Conservation (phyloP, 1,140 invertebrate species). For the Lordiphosa collinella region DNA sequence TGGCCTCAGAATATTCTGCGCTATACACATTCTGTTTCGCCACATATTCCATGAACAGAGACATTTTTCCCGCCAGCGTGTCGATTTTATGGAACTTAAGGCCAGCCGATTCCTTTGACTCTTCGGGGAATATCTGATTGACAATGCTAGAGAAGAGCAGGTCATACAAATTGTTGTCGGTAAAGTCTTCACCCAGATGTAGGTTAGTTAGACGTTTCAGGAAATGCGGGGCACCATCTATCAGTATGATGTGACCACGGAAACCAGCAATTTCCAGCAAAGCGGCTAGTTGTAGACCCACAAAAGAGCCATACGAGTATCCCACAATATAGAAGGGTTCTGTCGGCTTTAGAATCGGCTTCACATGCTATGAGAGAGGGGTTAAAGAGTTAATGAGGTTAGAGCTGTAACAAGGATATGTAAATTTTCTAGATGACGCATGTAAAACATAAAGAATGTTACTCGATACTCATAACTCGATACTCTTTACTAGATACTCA, state of each 20-base stretch:
- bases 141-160: conserved; percentile 81
- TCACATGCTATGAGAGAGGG: conserved; percentile 72
- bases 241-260: conserved; percentile 81
- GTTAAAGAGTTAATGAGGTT: not conserved
- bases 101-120: conserved; percentile 81
- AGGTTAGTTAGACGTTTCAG: conserved; percentile 80
- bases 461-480: too few species aligned
- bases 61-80: conserved; percentile 49
- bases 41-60: conserved; percentile 58
- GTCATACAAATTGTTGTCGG: conserved; percentile 81
- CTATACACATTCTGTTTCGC: conserved; percentile 79
- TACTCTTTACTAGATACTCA: too few species aligned
- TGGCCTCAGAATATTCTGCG: conserved; percentile 79
- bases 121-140: conserved; percentile 81
- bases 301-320: conserved; percentile 84
- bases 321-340: conserved; percentile 83
- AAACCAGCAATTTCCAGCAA: conserved; percentile 82
- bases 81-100: conserved; percentile 63
- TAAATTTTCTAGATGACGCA: too few species aligned
- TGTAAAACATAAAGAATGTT: too few species aligned
- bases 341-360: conserved; percentile 83
- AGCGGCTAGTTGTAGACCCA: conserved; percentile 82
- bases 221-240: conserved; percentile 83
- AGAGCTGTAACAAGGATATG: too few species aligned
- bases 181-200: conserved; percentile 70